Evolutionary conservation across 2,888 invertebrate genomes (phyloP).

Genomic region (Harpalus rubripes): DNA sequence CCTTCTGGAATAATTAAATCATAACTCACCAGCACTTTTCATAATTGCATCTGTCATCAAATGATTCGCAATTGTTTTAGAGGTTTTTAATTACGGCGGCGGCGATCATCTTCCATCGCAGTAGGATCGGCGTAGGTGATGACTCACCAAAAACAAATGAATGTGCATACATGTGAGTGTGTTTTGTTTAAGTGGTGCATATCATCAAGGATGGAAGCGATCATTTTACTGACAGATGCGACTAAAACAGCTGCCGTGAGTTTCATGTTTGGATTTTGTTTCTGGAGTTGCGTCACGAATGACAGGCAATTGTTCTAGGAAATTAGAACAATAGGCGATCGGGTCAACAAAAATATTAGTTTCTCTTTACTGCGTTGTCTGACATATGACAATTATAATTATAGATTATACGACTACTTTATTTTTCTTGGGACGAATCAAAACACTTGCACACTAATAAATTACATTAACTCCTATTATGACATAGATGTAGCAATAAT

Average conservation of each 20-base stretch:
- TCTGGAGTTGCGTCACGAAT: constrained; percentile 59
- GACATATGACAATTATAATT: constrained; percentile 47
- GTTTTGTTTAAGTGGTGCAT: constrained; percentile 61
- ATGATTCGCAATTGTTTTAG: constrained; percentile 45
- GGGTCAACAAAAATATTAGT: constrained; percentile 49
- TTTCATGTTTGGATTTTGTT: constrained; percentile 60
- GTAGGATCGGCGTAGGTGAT: constrained; percentile 52
- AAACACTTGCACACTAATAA: constrained; percentile 1
- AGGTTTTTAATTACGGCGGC: constrained; percentile 49
- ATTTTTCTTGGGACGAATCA: constrained; percentile 3
- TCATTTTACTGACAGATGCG: constrained; percentile 67
- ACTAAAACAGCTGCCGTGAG: constrained; percentile 60
- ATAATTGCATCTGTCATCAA: constrained; percentile 60
- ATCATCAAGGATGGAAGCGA: constrained; percentile 59
- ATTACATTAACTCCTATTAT: neutral
- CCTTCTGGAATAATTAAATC: constrained; percentile 50
- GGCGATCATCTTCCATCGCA: constrained; percentile 45
- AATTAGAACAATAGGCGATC: constrained; percentile 60
- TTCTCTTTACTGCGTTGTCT: constrained; percentile 35
- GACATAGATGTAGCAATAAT: neutral
- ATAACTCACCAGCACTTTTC: constrained; percentile 39
- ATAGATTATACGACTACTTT: constrained; percentile 23
- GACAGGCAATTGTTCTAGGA: constrained; percentile 48
- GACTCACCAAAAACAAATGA: constrained; percentile 59
- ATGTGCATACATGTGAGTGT: constrained; percentile 30